Evolutionary conservation across 2,113 vertebrate species (phyloP).

Genomic region (Myanophis thanlyinensis): DNA sequence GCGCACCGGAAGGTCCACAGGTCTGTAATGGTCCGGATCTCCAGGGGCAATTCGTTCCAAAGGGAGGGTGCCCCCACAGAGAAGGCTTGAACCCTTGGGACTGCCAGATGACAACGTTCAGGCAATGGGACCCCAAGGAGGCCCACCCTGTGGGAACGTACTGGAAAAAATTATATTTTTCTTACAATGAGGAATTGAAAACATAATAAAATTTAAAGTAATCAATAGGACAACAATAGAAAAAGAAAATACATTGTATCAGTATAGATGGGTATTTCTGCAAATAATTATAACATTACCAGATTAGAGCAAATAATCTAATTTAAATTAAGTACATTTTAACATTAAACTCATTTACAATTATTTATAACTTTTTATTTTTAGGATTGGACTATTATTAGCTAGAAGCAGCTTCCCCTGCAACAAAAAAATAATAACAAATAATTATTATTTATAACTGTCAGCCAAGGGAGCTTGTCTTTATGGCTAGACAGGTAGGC

Average conservation of each 20-base stretch:
- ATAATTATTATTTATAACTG: constrained; percentile 18
- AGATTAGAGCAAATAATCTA: background rate
- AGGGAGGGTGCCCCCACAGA: too few species aligned
- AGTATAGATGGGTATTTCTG: background rate
- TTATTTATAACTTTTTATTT: constrained; percentile 15
- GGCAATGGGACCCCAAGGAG: too few species aligned
- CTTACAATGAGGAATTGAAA: background rate
- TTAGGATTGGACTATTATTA: constrained; percentile 32
- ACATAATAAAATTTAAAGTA: background rate
- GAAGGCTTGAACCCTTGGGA: too few species aligned
- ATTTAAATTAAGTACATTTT: background rate
- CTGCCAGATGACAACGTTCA: too few species aligned
- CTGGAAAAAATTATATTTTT: background rate
- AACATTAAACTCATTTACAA: constrained; percentile 5
- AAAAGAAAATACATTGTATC: background rate
- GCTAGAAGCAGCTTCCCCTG: background rate
- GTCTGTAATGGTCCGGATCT: too few species aligned
- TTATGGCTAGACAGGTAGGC: constrained; percentile 28
- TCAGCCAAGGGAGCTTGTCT: constrained; percentile 6
- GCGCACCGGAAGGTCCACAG: too few species aligned
- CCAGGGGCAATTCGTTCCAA: too few species aligned
- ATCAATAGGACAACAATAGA: background rate
- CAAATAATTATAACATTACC: background rate
- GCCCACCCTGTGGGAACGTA: too few species aligned
- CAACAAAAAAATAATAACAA: background rate